Conservation (phyloP, 1,140 invertebrate genomes). For the Ceratoteleas bidentatus region DNA sequence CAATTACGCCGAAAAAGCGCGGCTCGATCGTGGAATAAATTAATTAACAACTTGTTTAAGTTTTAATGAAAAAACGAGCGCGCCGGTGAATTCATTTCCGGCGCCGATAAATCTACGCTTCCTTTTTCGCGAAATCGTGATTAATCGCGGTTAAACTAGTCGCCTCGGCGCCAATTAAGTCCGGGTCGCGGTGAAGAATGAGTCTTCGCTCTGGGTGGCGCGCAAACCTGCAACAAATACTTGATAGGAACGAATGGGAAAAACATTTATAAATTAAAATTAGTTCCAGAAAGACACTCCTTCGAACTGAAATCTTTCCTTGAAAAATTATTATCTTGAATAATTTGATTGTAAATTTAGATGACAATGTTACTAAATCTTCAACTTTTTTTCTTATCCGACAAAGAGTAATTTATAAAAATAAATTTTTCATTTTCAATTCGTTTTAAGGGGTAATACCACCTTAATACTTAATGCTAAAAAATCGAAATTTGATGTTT, state of each 20-base stretch:
- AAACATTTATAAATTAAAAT: background rate
- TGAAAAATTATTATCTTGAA: no score
- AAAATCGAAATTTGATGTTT: no score
- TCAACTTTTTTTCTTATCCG: no score
- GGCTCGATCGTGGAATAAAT: slow-evolving; percentile 33
- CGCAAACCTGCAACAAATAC: slow-evolving; percentile 1
- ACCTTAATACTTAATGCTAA: no score
- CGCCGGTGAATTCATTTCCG: slow-evolving; percentile 61
- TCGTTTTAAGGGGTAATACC: no score
- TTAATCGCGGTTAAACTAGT: slow-evolving; percentile 80
- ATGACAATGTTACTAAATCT: no score
- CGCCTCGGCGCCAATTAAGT: slow-evolving; percentile 78
- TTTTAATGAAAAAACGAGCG: slow-evolving; percentile 54
- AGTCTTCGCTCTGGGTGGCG: slow-evolving; percentile 55
- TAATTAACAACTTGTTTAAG: slow-evolving; percentile 57
- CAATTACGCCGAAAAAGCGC: slow-evolving; percentile 20
- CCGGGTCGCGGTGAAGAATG: slow-evolving; percentile 65
- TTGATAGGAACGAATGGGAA: background rate
- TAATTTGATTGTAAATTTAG: no score
- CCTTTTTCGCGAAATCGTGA: slow-evolving; percentile 70
- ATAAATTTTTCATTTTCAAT: no score
- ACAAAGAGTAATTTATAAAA: no score
- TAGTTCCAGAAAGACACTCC: no score
- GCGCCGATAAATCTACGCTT: slow-evolving; percentile 66
- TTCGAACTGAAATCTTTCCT: no score